Conservation (phyloP, 2,888 invertebrate species). For the Drosophila nr. fundita region DNA sequence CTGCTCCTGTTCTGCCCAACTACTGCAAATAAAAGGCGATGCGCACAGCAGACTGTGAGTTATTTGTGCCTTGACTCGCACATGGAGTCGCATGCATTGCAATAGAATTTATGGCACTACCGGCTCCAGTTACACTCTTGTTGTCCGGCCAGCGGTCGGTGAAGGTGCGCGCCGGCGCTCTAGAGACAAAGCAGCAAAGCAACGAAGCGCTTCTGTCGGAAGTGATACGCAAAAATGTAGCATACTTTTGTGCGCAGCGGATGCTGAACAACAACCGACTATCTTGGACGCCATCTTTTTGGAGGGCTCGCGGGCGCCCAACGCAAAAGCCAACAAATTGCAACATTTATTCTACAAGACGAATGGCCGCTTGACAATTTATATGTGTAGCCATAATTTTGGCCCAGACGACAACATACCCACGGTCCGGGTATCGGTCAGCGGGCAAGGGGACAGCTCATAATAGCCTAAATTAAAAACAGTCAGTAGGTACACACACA, state of each 20-base stretch:
- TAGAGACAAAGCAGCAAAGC: conserved; percentile 25
- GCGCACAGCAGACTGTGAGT: conserved; percentile 69
- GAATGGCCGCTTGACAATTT: conserved; percentile 84
- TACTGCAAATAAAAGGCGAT: conserved; percentile 63
- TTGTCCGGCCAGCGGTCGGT: conserved; percentile 14
- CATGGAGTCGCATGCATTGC: conserved; percentile 53
- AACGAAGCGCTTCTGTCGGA: conserved; percentile 23
- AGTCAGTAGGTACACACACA: conserved; percentile 63
- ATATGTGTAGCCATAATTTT: conserved; percentile 79
- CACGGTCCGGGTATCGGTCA: not conserved
- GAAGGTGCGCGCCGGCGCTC: conserved; percentile 70
- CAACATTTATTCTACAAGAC: conserved; percentile 84
- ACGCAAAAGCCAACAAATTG: conserved; percentile 82
- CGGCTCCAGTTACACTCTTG: not conserved
- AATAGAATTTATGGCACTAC: conserved; percentile 70
- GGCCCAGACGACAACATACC: conserved; percentile 28
- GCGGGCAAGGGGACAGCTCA: conserved; percentile 50
- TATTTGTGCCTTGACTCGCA: conserved; percentile 72
- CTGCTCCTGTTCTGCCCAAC: not conserved
- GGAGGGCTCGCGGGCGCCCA: conserved; percentile 45
- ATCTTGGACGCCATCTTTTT: conserved; percentile 57
- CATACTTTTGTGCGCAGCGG: conserved; percentile 64
- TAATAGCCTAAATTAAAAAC: conserved; percentile 81
- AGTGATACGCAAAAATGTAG: conserved; percentile 50
- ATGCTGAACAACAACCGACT: conserved; percentile 37